A percentile compares a stretch with the other conserved stretches of the same genome.
Conservation (phyloP, 2,888 invertebrate species). For the Alsophila aescularia region DNA sequence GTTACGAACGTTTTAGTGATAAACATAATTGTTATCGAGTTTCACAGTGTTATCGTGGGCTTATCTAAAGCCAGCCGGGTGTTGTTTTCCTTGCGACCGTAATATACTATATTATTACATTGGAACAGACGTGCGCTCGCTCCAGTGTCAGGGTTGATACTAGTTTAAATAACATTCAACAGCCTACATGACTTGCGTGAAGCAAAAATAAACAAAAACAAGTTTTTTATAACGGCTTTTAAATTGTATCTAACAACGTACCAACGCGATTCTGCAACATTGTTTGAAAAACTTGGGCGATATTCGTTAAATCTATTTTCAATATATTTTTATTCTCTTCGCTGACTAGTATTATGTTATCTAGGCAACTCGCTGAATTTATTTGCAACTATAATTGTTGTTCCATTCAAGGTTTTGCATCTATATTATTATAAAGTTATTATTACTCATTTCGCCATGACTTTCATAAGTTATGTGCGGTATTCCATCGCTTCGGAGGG, state of each 20-base stretch:
- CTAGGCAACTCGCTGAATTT: not conserved
- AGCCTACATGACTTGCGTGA: not conserved
- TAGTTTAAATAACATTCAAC: not conserved
- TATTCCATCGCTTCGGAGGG: no score
- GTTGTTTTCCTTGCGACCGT: not conserved
- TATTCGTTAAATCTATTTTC: no score
- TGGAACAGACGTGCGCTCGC: not conserved
- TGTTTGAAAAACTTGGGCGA: no score
- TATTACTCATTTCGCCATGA: no score
- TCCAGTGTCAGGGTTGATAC: not conserved
- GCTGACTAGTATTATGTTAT: not conserved
- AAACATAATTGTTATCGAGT: slow-evolving; percentile 28
- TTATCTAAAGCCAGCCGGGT: slow-evolving; percentile 10
- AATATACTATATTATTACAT: not conserved
- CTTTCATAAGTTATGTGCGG: no score
- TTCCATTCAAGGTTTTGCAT: slow-evolving; percentile 2
- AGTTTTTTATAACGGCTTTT: no score
- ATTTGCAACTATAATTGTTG: not conserved
- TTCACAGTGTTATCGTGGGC: slow-evolving; percentile 6
- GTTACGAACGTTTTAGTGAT: slow-evolving; percentile 23
- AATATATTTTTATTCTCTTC: no score
- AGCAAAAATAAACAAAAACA: not conserved
- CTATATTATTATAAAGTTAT: not conserved
- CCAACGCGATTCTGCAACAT: not conserved
- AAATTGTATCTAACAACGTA: no score